A percentile compares a stretch with the other conserved stretches of the same genome.
phyloP scores from a whole-genome alignment of 2,797 vertebrate genomes.

The Calcarius lapponicus region DNA sequence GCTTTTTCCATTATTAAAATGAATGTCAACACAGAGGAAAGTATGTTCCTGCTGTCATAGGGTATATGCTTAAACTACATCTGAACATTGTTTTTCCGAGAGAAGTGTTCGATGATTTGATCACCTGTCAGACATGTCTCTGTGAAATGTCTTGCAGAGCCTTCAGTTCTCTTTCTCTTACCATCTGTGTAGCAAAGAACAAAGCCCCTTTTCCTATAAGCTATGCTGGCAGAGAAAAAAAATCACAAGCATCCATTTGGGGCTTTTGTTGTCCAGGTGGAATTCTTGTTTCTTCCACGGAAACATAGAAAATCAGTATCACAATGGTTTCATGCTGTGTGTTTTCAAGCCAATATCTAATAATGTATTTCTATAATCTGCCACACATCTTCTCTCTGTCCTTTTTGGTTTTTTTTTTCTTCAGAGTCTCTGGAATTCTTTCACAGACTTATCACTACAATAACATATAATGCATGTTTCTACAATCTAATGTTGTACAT shows the following conservation, averaged over 20 bases:
- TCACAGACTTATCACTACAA: neutral
- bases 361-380: neutral
- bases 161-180: conserved; percentile 72
- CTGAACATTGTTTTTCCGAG: conserved; percentile 78
- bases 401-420: neutral
- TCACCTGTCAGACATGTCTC: conserved; percentile 78
- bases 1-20: conserved; percentile 77
- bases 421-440: neutral
- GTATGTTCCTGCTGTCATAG: conserved; percentile 75
- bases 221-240: conserved; percentile 33
- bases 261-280: conserved; percentile 30
- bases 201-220: conserved; percentile 61
- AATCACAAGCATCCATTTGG: conserved; percentile 36
- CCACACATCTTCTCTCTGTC: neutral
- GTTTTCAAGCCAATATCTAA: neutral
- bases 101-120: conserved; percentile 77
- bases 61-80: conserved; percentile 71
- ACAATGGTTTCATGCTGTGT: neutral
- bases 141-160: conserved; percentile 74
- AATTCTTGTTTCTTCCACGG: conserved; percentile 3
- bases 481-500: neutral
- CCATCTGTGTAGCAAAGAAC: conserved; percentile 75
- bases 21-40: conserved; percentile 75
- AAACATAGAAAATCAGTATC: neutral
- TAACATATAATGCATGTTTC: neutral